Evolutionary conservation across 2,113 vertebrate genomes (phyloP), one percentile per base, ranked within the genome.

Genomic region (Etheostoma cragini): DNA sequence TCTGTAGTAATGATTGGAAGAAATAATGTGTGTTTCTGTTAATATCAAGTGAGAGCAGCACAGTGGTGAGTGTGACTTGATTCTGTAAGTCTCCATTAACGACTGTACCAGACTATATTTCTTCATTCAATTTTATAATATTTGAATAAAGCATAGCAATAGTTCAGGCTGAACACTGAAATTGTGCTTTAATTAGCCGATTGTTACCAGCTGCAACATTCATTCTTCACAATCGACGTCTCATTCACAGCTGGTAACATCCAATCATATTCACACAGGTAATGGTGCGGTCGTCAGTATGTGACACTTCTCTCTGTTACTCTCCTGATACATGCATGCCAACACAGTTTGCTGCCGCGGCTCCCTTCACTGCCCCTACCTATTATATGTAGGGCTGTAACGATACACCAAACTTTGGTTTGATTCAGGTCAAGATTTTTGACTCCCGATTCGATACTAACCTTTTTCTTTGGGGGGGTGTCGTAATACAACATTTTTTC

Each of bases 131-230:
- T 30, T 30, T 30, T 30, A 10, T 24, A 7, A 5, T 24, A 38
- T 77, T 24, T 58, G 38, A 69, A 50, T 10, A 19, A 60, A 19
- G 33, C 22, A 21, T 7, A 49, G 24, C 6, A 3, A 21, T 21
- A 50, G 10, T 53, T 54, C 5, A 72, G 42, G 5, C n/a, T 21
- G 53, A 52, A 14, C 8, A 6, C 72, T 19, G 53, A 24, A 24
- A 14, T 42, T 62, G 42, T 15, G 46, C 16, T 69, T 21, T 42
- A 35, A 49, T 76, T 12, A 26, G 22, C 53, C 46, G 22, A 47
- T 72, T 72, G 54, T 12, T 30, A 35, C 53, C 53, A 61, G 56
- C 75, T 61, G 30, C 42, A 42, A 45, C 13, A 62, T 24, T 21
- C 24, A 47, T 47, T 46, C 13, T 16, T 5, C 16, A 22, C 53